Conservation (phyloP, 2,888 invertebrate genomes). For the Sepiola atlantica region DNA sequence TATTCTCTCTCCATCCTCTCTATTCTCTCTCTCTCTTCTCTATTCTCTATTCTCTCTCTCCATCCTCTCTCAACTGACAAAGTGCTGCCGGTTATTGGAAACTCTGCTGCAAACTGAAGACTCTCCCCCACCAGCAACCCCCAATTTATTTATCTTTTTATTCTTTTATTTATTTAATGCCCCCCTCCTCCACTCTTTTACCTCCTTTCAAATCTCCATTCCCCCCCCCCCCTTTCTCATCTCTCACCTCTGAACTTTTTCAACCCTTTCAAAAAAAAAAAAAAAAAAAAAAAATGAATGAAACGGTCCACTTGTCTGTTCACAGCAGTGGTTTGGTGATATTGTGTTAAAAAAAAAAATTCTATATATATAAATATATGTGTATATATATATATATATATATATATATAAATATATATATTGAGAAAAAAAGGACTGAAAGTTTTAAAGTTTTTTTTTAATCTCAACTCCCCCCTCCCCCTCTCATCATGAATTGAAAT, state of each 20-base stretch:
- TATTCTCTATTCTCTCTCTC: neutral
- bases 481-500: conserved; percentile 23
- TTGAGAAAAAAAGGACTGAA: conserved; percentile 8
- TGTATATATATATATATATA: too few relatives aligned
- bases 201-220: neutral
- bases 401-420: neutral
- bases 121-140: too few relatives aligned
- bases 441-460: neutral
- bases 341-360: neutral
- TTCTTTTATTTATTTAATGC: neutral
- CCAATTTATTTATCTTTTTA: neutral
- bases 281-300: neutral
- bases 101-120: conserved; percentile 32
- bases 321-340: conserved; percentile 32
- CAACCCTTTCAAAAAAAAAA: too few relatives aligned
- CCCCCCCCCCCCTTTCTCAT: too few relatives aligned
- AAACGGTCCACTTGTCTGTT: conserved; percentile 15
- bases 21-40: too few relatives aligned
- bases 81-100: conserved; percentile 32
- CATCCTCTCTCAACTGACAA: neutral
- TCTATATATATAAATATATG: too few relatives aligned
- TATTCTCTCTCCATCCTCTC: too few relatives aligned
- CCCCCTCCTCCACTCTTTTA: too few relatives aligned
- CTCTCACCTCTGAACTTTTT: too few relatives aligned
- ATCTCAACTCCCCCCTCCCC: neutral